Percentiles rank a stretch among this genome's conserved stretches.
Evolutionary conservation across 2,888 invertebrate genomes (phyloP).

Genomic region (Diplolepis rosae): DNA sequence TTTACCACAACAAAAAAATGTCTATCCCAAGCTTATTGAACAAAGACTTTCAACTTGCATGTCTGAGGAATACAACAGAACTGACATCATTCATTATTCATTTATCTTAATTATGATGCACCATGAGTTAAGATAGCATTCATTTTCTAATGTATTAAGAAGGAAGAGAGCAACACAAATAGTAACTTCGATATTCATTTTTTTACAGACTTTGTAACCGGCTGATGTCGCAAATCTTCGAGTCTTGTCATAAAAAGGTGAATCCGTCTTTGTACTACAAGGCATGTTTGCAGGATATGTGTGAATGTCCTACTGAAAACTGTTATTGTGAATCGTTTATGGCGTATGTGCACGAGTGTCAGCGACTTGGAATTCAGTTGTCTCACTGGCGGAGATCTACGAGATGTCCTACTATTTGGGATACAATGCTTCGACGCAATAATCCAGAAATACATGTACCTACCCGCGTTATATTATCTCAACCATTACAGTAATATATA

Average conservation of each 20-base stretch:
- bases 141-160: no score
- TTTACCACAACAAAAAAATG: no score
- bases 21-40: no score
- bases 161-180: no score
- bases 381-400: slow-evolving; percentile 83
- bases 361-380: slow-evolving; percentile 83
- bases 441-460: neutral
- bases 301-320: slow-evolving; percentile 86
- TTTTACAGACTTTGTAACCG: slow-evolving; percentile 72
- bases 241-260: slow-evolving; percentile 85
- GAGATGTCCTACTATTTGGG: slow-evolving; percentile 74
- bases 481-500: neutral
- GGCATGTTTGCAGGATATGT: slow-evolving; percentile 91
- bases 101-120: no score
- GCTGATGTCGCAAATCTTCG: slow-evolving; percentile 78
- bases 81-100: no score
- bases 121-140: no score
- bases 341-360: slow-evolving; percentile 92
- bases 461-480: neutral
- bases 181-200: no score
- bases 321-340: slow-evolving; percentile 94
- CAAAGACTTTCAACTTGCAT: no score
- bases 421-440: neutral
- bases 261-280: slow-evolving; percentile 89
- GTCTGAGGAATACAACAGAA: no score